These are phyloP conservation scores for Eleginops maclovinus DNA, from an alignment of 2,113 vertebrate genomes.

Conservation along the genomic window DNA sequence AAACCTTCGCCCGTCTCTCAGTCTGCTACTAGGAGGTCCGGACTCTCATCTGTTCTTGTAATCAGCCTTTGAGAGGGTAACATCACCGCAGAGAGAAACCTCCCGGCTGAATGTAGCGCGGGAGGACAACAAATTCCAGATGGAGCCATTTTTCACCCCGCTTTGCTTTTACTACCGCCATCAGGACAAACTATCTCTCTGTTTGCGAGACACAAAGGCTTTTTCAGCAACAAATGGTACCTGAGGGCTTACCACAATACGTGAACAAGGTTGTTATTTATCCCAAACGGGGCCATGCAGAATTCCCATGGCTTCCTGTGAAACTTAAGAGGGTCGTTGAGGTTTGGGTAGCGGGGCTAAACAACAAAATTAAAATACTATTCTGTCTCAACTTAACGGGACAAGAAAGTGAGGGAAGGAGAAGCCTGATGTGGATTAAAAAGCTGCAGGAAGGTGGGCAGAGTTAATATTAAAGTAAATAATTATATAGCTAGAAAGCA, in stretches of 20 bases:
- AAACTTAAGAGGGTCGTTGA: constrained; percentile 54
- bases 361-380: constrained; percentile 27
- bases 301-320: constrained; percentile 48
- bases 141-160: constrained; percentile 49
- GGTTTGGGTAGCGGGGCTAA: constrained; percentile 42
- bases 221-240: constrained; percentile 56
- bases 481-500: constrained; percentile 66
- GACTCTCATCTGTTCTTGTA: constrained; percentile 61
- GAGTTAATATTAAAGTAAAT: constrained; percentile 57
- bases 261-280: constrained; percentile 57
- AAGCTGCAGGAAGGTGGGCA: constrained; percentile 11
- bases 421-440: constrained; percentile 36
- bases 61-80: constrained; percentile 64
- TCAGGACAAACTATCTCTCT: constrained; percentile 13
- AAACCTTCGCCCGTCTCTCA: constrained; percentile 24
- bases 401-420: constrained; percentile 24
- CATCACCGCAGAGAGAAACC: constrained; percentile 46
- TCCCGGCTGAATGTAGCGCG: constrained; percentile 35
- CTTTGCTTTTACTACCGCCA: constrained; percentile 27
- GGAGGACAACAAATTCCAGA: constrained; percentile 63
- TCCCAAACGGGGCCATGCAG: constrained; percentile 38
- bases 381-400: constrained; percentile 1
- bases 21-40: constrained; percentile 51
- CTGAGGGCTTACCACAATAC: constrained; percentile 54
- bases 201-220: constrained; percentile 54